phyloP scores from a whole-genome alignment of 2,888 invertebrate species.

The Camponotus fellah region DNA sequence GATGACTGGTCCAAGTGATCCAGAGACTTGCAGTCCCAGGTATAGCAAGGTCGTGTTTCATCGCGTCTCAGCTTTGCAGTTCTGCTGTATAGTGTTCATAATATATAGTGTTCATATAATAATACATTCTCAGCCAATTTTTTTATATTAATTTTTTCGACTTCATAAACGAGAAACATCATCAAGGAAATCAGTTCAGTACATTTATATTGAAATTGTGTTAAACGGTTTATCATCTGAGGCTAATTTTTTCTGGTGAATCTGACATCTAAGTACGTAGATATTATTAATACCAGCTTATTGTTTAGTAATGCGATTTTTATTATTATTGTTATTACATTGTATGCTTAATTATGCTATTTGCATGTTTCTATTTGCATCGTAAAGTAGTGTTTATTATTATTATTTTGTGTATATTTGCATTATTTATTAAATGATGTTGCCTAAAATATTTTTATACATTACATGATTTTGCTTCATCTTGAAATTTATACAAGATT shows the following conservation, averaged over 20 bases:
- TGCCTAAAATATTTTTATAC: background rate
- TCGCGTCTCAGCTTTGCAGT: background rate
- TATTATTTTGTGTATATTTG: background rate
- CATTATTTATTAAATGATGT: conserved; percentile 5
- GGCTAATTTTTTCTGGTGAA: background rate
- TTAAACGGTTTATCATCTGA: background rate
- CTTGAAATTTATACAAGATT: background rate
- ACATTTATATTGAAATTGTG: background rate
- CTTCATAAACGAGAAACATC: background rate
- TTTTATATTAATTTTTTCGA: background rate
- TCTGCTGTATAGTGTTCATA: background rate
- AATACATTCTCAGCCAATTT: background rate
- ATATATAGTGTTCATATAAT: background rate
- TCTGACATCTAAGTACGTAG: background rate
- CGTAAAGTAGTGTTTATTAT: background rate
- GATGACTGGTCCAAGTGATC: background rate
- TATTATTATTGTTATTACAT: background rate
- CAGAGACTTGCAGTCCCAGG: background rate
- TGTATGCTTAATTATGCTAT: background rate
- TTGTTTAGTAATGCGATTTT: background rate
- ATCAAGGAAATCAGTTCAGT: background rate
- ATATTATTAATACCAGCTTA: background rate
- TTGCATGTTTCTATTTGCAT: background rate
- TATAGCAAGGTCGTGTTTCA: background rate
- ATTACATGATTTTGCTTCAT: background rate